Evolutionary conservation across 2,797 vertebrate species (phyloP).

Genomic region (Clarias fuscus): DNA sequence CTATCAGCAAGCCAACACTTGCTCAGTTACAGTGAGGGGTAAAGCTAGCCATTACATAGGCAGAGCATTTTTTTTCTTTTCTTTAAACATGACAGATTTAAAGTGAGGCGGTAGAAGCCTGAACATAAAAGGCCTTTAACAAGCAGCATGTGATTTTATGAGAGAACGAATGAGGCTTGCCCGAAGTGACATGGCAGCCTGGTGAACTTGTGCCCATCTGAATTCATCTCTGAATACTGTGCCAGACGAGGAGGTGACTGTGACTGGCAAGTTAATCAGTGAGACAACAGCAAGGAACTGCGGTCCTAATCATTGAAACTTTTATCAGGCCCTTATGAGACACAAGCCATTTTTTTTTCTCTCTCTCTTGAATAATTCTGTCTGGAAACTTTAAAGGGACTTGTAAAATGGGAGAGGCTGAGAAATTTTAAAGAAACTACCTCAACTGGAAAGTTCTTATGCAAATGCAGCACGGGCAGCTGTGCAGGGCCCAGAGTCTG

Average conservation of each 20-base stretch:
- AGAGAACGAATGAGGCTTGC: conserved; percentile 38
- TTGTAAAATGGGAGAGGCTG: conserved; percentile 60
- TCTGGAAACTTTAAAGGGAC: conserved; percentile 62
- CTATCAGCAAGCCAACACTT: conserved; percentile 22
- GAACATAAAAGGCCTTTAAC: conserved; percentile 51
- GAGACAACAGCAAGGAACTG: conserved; percentile 35
- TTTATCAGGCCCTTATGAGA: conserved; percentile 47
- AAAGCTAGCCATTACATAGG: conserved; percentile 38
- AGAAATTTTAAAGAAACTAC: conserved; percentile 57
- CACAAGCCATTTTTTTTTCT: conserved; percentile 28
- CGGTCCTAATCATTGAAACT: conserved; percentile 30
- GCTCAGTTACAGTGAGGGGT: conserved; percentile 24
- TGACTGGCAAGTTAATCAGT: conserved; percentile 38
- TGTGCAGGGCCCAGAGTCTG: conserved; percentile 22
- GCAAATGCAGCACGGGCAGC: conserved; percentile 67
- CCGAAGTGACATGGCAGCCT: conserved; percentile 51
- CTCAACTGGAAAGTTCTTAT: conserved; percentile 76
- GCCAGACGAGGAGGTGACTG: conserved; percentile 16
- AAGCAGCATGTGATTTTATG: conserved; percentile 53
- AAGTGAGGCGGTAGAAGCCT: conserved; percentile 37
- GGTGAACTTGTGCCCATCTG: conserved; percentile 29
- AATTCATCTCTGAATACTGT: conserved; percentile 39
- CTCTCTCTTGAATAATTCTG: conserved; percentile 44
- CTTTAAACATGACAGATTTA: conserved; percentile 47
- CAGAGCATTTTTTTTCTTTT: not conserved